Percentiles rank a stretch among this genome's conserved stretches.
These are phyloP conservation scores for Glaucomys volans DNA, from an alignment of 2,113 vertebrate genomes.

Conservation along the genomic window DNA sequence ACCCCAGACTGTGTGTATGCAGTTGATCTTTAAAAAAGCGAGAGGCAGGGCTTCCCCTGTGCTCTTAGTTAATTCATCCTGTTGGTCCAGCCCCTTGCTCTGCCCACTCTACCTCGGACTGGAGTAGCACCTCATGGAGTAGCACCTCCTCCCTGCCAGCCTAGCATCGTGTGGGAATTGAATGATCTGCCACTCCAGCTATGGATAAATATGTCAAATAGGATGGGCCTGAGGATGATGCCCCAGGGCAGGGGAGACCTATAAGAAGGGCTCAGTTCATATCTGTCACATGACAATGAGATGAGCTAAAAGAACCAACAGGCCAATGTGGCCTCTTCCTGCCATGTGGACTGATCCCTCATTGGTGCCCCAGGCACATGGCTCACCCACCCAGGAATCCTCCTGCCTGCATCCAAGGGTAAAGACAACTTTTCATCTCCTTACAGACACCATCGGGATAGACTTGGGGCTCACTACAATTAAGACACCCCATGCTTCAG, in stretches of 20 bases:
- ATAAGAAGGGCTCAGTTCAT: background rate
- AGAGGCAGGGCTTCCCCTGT: background rate
- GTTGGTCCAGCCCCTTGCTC: background rate
- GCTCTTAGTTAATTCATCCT: background rate
- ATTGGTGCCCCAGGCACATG: background rate
- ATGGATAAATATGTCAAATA: background rate
- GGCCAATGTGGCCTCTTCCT: background rate
- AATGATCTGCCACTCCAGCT: background rate
- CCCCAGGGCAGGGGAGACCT: background rate
- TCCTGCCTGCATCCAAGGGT: background rate
- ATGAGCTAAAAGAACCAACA: background rate
- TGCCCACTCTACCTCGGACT: background rate
- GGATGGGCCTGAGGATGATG: background rate
- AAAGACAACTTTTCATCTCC: background rate
- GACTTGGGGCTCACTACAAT: background rate
- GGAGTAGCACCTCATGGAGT: background rate
- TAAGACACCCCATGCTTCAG: background rate
- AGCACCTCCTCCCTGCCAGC: background rate
- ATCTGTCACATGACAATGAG: background rate
- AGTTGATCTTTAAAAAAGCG: background rate
- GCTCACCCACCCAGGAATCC: background rate
- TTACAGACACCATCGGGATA: background rate
- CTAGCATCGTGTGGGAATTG: background rate
- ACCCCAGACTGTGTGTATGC: background rate
- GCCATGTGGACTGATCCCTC: background rate